Base-by-base conservation (phyloP, 2,797 vertebrate genomes). In the Mus minutoides region DNA sequence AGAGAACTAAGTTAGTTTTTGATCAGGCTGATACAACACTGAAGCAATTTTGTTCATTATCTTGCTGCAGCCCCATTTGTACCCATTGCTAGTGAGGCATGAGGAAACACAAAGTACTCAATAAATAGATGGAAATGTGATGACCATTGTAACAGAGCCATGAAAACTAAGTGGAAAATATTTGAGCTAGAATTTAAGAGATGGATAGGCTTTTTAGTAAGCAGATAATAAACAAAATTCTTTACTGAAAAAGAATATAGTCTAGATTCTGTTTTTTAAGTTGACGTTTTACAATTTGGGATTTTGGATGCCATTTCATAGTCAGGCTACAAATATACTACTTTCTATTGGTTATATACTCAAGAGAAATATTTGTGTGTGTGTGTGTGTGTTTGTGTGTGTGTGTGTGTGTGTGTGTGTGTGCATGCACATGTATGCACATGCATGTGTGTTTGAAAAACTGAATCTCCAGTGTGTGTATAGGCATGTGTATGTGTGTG, bases 121-220 rank as follows among this genome's bases (percentile, higher is more conserved):
- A 37, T 76, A 79, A 86, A 87, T 26, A 52, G 14, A 76, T 24
- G 56, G 71, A 94, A 82, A 49, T 84, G n/a, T 12, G 73, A 52
- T 24, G 76, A 91, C 52, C 73, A 17, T 54, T 29, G 1, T 43
- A 34, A 79, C 84, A 91, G 16, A 87, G 11, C 76, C 89, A 88
- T 6, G 26, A 82, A 92, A 87, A 94, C 90, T 64, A 37, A 67
- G 52, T 40, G 75, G 52, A 92, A 94, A 95, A 93, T 90, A 73
- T 75, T 90, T 88, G 89, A 58, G 64, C 16, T 76, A 60, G 37
- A 93, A 56, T 58, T 94, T 85, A 64, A 96, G 21, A 73, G 21
- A 67, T 29, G 10, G 75, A 86, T 52, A 62, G 46, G 7, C 58
- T 94, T 95, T 46, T 80, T 69, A 64, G 67, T 94, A 94, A 93